A percentile compares a stretch with the other conserved stretches of the same genome.
These are phyloP conservation scores for Clarias batrachus DNA, from an alignment of 2,113 vertebrate genomes.

Conservation along the genomic window DNA sequence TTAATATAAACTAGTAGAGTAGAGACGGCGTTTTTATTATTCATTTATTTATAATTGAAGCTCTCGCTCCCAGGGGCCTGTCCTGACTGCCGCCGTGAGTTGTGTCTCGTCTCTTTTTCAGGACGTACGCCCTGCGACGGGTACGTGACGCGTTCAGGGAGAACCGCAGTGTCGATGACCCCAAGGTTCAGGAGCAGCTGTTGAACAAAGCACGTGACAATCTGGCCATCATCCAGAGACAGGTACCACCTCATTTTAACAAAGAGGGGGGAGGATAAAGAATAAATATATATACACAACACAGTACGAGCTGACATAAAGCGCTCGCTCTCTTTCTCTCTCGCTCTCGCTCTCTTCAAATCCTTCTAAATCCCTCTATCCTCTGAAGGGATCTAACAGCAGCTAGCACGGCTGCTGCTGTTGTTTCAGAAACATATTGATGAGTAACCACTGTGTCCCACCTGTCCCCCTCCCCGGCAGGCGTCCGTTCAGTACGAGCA, in stretches of 20 bases:
- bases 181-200: conserved; percentile 76
- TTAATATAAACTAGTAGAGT: neutral
- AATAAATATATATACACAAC: conserved; percentile 45
- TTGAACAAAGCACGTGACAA: conserved; percentile 77
- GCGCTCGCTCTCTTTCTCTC: neutral
- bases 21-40: neutral
- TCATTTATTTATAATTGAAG: neutral
- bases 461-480: neutral
- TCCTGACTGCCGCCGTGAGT: neutral
- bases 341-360: neutral
- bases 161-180: conserved; percentile 79
- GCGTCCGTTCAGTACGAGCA: conserved; percentile 38
- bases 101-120: conserved; percentile 60
- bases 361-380: conserved; percentile 29
- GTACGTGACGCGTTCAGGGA: conserved; percentile 92
- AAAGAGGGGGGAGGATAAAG: neutral
- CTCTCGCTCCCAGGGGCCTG: neutral
- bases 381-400: conserved; percentile 24
- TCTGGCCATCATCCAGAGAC: conserved; percentile 83
- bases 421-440: neutral
- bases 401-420: conserved; percentile 4
- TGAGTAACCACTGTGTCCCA: conserved; percentile 1
- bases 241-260: conserved; percentile 71
- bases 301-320: conserved; percentile 17
- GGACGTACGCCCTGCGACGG: conserved; percentile 85